Conservation (phyloP, 1,140 invertebrate species). For the Araneus ventricosus region DNA sequence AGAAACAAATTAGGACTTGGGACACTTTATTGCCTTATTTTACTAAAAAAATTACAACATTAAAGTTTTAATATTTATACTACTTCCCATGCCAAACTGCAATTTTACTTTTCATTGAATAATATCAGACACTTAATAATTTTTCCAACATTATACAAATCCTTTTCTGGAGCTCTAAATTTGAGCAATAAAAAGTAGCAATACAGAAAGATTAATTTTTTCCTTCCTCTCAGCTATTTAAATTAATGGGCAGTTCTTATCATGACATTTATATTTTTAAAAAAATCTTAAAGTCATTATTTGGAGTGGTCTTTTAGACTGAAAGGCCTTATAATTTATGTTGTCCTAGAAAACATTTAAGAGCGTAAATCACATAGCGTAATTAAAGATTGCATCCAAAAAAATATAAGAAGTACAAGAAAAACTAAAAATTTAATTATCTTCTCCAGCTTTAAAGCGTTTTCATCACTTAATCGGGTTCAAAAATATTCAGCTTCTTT, state of each 20-base stretch:
- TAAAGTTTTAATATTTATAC: neutral
- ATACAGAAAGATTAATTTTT: neutral
- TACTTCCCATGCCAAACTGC: neutral
- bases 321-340: neutral
- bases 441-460: neutral
- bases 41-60: neutral
- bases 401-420: neutral
- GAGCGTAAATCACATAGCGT: neutral
- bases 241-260: neutral
- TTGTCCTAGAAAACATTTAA: neutral
- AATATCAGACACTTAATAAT: constrained; percentile 20
- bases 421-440: neutral
- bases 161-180: neutral
- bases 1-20: neutral
- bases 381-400: neutral
- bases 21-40: neutral
- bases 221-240: neutral
- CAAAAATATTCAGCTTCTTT: neutral
- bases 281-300: constrained; percentile 22
- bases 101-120: constrained; percentile 35
- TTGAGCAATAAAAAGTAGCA: constrained; percentile 18
- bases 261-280: neutral
- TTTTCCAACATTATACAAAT: neutral
- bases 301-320: neutral
- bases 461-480: neutral